Evolutionary conservation across 2,888 invertebrate species (phyloP), one percentile per base, ranked within the genome.

Genomic region (Crioceris asparagi): DNA sequence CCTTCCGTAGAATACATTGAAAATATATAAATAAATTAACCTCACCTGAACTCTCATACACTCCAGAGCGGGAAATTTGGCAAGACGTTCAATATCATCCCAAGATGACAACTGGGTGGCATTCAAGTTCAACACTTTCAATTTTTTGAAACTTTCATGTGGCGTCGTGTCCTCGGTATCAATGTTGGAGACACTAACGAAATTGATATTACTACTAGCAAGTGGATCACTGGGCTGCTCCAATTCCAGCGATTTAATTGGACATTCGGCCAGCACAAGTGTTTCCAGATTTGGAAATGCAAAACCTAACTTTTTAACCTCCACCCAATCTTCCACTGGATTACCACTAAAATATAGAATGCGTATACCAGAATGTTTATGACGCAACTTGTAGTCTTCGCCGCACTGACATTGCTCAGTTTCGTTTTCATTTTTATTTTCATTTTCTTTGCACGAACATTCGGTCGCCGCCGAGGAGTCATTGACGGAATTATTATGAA

Each of bases 271-370:
- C 34, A 93, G 70, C 36, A 92, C 79, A 44, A 94, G 66, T 2
- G 83, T 80, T 62, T 91, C 84, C 52, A 94, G 65, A 56, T 77
- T 78, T 0, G 93, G 92, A 62, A 93, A 93, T 4, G 83, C 77
- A 52, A 78, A 75, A 2, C 92, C 92, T 38, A 94, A 65, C 54
- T 86, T 84, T 21, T 77, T 76, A 35, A 93, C 75, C 60, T 91
- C 86, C 44, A 68, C 68, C 92, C 92, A 93, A 50, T 76, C 74
- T 48, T 77, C 74, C n/a, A 93, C 73, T 1, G 78, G 84, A 65
- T 92, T 93, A 0, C 85, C 85, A 44, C 84, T 90, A 54, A 93
- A 85, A 61, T 90, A 87, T 12, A 94, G 69, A 52, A 80, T 83
- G 55, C 77, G 81, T 32, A 93, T 65, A 19, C 78, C 73, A 11